Base-by-base conservation (phyloP, 1,140 invertebrate species). In the Megalonaias nervosa region DNA sequence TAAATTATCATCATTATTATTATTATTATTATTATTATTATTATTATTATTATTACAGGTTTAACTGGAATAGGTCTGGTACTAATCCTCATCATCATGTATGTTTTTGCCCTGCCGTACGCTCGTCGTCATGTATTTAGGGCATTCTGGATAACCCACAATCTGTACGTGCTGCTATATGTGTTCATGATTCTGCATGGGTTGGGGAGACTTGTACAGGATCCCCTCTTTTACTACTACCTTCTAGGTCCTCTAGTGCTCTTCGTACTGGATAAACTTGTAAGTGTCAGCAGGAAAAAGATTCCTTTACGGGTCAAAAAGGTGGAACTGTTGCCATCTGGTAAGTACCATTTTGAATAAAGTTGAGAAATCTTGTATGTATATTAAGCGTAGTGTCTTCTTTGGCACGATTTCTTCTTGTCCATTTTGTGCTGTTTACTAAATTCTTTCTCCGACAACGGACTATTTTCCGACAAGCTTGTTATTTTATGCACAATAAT, bases 241-340 rank as follows among this genome's bases (percentile, higher is more conserved):
- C 98, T 99, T 87, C 92, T 98, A 48, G 96, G 95, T 17, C 98
- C 98, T 0, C 96, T 96, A 0, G 94, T 97, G 38, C 93, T 98
- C 71, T 98, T 96, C 86, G 94, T 94, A 0, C 89, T 99, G 23
- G 97, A 99, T 88, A 99, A 99, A 92, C 94, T 97, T 88, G 96
- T 98, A 1, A 98, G 96, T 74, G 90, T 92, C 76, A 91, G 91
- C 66, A 86, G 92, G 71, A 89, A 91, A 74, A 91, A 91, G 73
- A 86, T 99, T 93, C 96, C 97, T 1, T 90, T 99, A 75, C 96
- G 98, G 87, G 97, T 99, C 11, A 94, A 98, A n/a, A 97, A 98
- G 90, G 99, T 98, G 0, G 97, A 98, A 89, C 91, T 99, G 14
- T 90, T 99, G 62, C 98, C 98, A 15, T 99, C 98, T 23, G 98